phyloP scores from a whole-genome alignment of 1,140 invertebrate species.

The Penaeus indicus region DNA sequence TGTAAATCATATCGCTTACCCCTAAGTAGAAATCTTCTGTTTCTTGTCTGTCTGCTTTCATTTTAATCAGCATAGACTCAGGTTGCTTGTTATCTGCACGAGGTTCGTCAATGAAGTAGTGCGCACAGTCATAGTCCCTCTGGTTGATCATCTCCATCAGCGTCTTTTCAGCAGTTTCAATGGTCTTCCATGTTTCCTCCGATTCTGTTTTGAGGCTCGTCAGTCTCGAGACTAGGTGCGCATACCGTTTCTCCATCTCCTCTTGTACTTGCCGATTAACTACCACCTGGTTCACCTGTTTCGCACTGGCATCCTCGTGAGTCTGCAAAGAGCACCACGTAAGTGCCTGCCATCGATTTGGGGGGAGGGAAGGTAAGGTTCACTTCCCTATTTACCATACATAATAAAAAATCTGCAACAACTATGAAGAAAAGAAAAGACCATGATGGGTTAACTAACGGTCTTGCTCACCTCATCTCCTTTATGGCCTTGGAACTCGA shows the following conservation, averaged over 20 bases:
- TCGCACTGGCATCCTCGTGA: constrained; percentile 30
- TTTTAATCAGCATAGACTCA: constrained; percentile 78
- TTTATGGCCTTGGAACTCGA: constrained; percentile 87
- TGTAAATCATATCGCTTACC: constrained; percentile 72
- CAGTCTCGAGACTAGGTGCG: constrained; percentile 84
- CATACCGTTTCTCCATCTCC: constrained; percentile 86
- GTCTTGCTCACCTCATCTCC: constrained; percentile 78
- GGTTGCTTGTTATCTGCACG: constrained; percentile 69
- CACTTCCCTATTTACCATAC: no score
- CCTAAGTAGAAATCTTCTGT: constrained; percentile 90
- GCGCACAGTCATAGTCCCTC: constrained; percentile 84
- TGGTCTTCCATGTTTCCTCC: constrained; percentile 95
- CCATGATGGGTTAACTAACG: no score
- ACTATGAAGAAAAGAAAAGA: no score
- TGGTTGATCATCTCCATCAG: constrained; percentile 86
- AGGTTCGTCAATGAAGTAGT: constrained; percentile 78
- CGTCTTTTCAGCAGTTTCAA: constrained; percentile 92
- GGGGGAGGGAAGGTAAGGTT: no score
- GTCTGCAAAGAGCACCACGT: constrained; percentile 5
- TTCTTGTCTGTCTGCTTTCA: constrained; percentile 84
- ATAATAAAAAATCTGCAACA: no score
- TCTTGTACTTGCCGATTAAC: constrained; percentile 74
- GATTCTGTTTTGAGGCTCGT: constrained; percentile 87
- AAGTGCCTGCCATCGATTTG: no score
- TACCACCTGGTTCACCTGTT: constrained; percentile 64